Evolutionary conservation across 2,888 invertebrate species (phyloP).

Genomic region (Cyrtodaria siliqua): DNA sequence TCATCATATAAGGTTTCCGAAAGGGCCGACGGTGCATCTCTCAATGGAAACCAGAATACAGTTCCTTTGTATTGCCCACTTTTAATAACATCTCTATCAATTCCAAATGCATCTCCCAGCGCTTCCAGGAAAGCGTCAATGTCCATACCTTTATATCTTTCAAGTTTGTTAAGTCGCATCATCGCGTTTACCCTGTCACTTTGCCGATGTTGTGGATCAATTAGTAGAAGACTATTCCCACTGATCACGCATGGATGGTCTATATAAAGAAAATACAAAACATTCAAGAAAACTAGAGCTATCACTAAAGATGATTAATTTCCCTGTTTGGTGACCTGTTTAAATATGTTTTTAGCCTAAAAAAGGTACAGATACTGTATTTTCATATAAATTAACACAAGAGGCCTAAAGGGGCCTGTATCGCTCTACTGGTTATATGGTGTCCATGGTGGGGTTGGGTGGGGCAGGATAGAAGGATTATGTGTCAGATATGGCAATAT

Average conservation of each 20-base stretch:
- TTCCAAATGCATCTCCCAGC: conserved; percentile 69
- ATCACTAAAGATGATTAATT: no score
- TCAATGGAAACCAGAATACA: conserved; percentile 81
- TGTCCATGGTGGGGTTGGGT: no score
- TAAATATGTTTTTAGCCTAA: no score
- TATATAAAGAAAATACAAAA: conserved; percentile 19
- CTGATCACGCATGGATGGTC: conserved; percentile 55
- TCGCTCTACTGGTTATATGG: no score
- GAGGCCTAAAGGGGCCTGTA: no score
- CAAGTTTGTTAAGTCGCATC: conserved; percentile 22
- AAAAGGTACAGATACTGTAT: no score
- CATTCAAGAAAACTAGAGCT: no score
- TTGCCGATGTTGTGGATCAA: conserved; percentile 45
- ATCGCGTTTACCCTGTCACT: conserved; percentile 44
- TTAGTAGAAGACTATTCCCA: conserved; percentile 46
- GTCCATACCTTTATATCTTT: conserved; percentile 15
- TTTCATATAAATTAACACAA: no score
- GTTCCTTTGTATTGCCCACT: conserved; percentile 74
- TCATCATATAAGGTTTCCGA: conserved; percentile 72
- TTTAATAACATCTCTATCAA: conserved; percentile 16
- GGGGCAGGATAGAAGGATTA: no score
- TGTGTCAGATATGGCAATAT: no score
- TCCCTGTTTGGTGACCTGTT: no score
- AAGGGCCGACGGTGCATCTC: conserved; percentile 68
- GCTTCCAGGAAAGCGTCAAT: conserved; percentile 45